Evolutionary conservation across 2,888 invertebrate genomes (phyloP).

Genomic region (Malthinus seriepunctatus): DNA sequence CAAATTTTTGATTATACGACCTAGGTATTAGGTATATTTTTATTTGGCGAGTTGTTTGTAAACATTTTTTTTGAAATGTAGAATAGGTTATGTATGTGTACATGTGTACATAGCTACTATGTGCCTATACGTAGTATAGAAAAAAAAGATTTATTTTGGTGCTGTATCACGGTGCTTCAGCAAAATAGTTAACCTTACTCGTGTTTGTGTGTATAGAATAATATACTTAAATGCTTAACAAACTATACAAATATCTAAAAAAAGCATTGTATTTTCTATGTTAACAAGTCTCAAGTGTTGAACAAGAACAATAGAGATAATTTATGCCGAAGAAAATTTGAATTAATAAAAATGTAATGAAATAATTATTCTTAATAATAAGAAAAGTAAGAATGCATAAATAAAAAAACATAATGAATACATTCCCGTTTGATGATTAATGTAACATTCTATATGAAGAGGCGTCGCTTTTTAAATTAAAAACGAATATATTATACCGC

Average conservation of each 20-base stretch:
- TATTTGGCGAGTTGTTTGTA: slow-evolving; percentile 15
- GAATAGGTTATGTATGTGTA: slow-evolving; percentile 11
- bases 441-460: slow-evolving; percentile 39
- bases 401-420: slow-evolving; percentile 38
- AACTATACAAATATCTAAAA: slow-evolving; percentile 10
- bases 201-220: slow-evolving; percentile 8
- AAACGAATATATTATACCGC: slow-evolving; percentile 36
- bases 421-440: slow-evolving; percentile 41
- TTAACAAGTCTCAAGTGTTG: slow-evolving; percentile 9
- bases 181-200: slow-evolving; percentile 15
- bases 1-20: too few species aligned
- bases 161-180: slow-evolving; percentile 26
- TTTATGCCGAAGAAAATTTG: slow-evolving; percentile 3
- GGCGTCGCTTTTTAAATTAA: slow-evolving; percentile 41
- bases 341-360: slow-evolving; percentile 5
- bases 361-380: slow-evolving; percentile 7
- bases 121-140: too few species aligned
- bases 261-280: not conserved
- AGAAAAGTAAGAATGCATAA: slow-evolving; percentile 15
- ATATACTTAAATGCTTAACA: slow-evolving; percentile 9
- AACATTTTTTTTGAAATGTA: slow-evolving; percentile 13
- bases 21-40: too few species aligned
- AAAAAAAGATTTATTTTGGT: slow-evolving; percentile 16
- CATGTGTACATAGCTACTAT: too few species aligned
- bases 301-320: slow-evolving; percentile 9